Evolutionary conservation across 37 sponge, comb jelly and placozoan genomes (phyloP), one percentile per base, ranked within the genome.

Genomic region (Haliclona indistincta): DNA sequence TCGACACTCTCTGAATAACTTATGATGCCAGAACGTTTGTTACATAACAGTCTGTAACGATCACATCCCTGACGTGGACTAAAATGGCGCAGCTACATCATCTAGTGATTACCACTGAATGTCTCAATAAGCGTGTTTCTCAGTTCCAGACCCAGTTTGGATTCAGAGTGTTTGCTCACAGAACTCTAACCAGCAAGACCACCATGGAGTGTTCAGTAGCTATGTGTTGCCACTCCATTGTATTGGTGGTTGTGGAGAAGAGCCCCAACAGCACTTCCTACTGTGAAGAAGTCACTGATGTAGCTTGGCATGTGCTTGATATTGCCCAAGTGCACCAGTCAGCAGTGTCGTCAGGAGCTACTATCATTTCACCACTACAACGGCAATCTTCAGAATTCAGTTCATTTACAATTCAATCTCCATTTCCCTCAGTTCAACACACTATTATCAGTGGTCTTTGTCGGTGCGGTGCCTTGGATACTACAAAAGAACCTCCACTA

Each of bases 371-470:
- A 7, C 26, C 26, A n/a, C 28, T 8, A n/a, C 28, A 11, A 58
- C 11, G 22, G 28, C 13, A 58, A 58, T 25, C 7, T 11, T n/a
- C n/a, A n/a, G n/a, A n/a, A n/a, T n/a, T n/a, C n/a, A n/a, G n/a
- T n/a, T n/a, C n/a, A n/a, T 63, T 76, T 26, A 30, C 2, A 38
- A 22, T 76, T 2, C 10, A 2, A 26, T 26, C 45, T 43, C 76
- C 76, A 0, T 76, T 76, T 38, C 37, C 25, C 2, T 29, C 44
- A 2, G 52, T 76, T 20, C 19, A 37, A 33, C 76, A 76, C 60
- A 63, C 76, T 28, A 34, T 76, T 32, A 76, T 63, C 2, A 37
- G 34, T 58, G 60, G 60, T 25, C 23, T 25, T 6, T 58, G 60
- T 20, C 11, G 28, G 11, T 58, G 60, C n/a, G 22, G 22, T 25